phyloP scores from a whole-genome alignment of 2,113 vertebrate species.

The Onychostruthus taczanowskii region DNA sequence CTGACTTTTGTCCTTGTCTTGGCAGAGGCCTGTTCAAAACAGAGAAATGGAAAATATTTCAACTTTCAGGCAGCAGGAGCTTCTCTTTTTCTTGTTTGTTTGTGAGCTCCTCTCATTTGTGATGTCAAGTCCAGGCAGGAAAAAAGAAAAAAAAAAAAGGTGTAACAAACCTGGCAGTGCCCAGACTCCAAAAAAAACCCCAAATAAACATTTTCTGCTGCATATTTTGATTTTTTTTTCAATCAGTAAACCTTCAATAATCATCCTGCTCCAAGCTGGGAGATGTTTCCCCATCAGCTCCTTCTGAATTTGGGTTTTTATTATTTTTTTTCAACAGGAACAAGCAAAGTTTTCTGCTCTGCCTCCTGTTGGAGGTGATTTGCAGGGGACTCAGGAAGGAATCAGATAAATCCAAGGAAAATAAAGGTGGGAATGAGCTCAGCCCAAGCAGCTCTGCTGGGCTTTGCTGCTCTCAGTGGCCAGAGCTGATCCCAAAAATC shows the following conservation, averaged over 20 bases:
- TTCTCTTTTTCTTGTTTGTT: slow-evolving; percentile 22
- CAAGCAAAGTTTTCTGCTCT: neutral
- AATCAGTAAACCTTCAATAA: neutral
- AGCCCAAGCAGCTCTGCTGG: neutral
- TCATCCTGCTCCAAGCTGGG: neutral
- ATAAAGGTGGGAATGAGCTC: slow-evolving; percentile 56
- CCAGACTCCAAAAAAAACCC: neutral
- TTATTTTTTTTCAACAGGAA: neutral
- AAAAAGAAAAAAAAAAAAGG: neutral
- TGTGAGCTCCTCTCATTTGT: slow-evolving; percentile 2
- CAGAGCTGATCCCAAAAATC: neutral
- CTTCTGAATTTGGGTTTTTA: neutral
- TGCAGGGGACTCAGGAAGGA: neutral
- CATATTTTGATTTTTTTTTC: neutral
- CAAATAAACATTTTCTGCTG: neutral
- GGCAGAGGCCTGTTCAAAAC: slow-evolving; percentile 36
- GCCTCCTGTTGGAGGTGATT: neutral
- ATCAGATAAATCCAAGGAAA: slow-evolving; percentile 36
- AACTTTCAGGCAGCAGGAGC: neutral
- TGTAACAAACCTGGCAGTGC: neutral
- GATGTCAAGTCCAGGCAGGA: neutral
- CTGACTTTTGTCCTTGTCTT: slow-evolving; percentile 56
- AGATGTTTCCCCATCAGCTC: neutral
- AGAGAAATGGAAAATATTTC: slow-evolving; percentile 52
- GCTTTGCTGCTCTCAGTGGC: neutral